Base-by-base conservation (phyloP, 2,888 invertebrate species). In the Andrena hattorfiana region DNA sequence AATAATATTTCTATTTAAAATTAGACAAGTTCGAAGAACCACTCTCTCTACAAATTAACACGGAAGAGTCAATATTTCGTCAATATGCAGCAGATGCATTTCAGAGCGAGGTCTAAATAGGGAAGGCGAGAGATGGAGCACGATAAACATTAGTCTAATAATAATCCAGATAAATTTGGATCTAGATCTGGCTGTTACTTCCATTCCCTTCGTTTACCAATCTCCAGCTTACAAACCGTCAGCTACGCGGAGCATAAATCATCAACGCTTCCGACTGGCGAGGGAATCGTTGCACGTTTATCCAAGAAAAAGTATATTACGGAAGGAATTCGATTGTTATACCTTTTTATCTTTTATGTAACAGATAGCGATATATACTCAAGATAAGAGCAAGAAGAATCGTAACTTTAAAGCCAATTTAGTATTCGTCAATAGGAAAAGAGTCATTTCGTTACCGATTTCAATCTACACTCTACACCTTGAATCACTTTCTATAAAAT, bases 61-160 rank as follows among this genome's bases (percentile, higher is more conserved):
- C 20, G 75, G 26, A 56, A 68, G 48, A 28, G 20, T 30, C 51
- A 42, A 66, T 59, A 42, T 71, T 51, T 80, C 78, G 60, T 60
- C 78, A 54, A 70, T 51, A 59, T 60, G 64, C 59, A 80, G 66
- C 69, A 80, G 26, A 70, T 77, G 79, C 79, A 35, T 77, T 70
- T 80, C 10, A 59, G 35, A 51, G 23, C 30, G 49, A 20, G 30
- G 23, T 51, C 67, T 56, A 72, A 77, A 68, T 59, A 42, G 70
- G 35, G 71, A 59, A 51, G 54, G 10, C 10, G 49, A n/a, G 69
- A 64, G 69, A 66, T 35, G 66, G 32, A 62, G 51, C 26, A 51
- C 67, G 77, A 80, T 83, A 83, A 77, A 83, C 82, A 77, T 63
- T 77, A 66, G 66, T 81, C 83, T 82, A 82, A 74, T 82, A 82